Base-by-base conservation (phyloP, 53 echinoderm and acorn worm species). In the Paracentrotus lividus region DNA sequence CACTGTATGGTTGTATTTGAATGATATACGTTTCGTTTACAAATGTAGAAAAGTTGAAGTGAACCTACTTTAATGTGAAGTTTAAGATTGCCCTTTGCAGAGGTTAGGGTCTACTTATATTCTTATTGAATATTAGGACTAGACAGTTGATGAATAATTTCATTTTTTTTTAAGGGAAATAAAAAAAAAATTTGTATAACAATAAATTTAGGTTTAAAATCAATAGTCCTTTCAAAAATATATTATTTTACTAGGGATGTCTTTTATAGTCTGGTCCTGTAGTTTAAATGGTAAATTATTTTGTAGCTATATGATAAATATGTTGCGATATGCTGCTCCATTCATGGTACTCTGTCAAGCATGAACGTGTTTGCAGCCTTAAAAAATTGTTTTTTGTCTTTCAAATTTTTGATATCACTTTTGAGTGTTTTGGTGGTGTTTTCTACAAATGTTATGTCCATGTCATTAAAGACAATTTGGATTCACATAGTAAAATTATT, bases 351-450 rank as follows among this genome's bases (percentile, higher is more conserved):
- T 84, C 4, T n/a, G n/a, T n/a, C 84, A 84, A 6, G 84, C 84
- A 84, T 84, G 40, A 84, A 84, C 40, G 84, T 84, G 84, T 85
- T 85, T 85, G 85, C 15, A 47, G 49, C 85, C 49, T 47, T 47
- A 85, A 85, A 10, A 49, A 85, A 85, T 3, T 85, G 3, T 84
- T 84, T 84, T 84, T 2, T 84, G 84, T 84, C 84, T 84, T 84
- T 84, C 49, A 84, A 84, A 84, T 84, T 84, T 84, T 84, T 84
- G 42, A 6, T 84, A 84, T 4, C 49, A 84, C 84, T 81, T 81
- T 81, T 84, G 84, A 84, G 84, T 84, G 84, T 84, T 84, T 84
- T 84, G 84, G 84, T 84, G 84, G 84, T 84, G 84, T 84, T 84
- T 84, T 84, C 40, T 13, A 84, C 84, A 84, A 84, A 84, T 84